Conservation (phyloP, 1,140 invertebrate genomes). For the Bursaphelenchus mucronatus region DNA sequence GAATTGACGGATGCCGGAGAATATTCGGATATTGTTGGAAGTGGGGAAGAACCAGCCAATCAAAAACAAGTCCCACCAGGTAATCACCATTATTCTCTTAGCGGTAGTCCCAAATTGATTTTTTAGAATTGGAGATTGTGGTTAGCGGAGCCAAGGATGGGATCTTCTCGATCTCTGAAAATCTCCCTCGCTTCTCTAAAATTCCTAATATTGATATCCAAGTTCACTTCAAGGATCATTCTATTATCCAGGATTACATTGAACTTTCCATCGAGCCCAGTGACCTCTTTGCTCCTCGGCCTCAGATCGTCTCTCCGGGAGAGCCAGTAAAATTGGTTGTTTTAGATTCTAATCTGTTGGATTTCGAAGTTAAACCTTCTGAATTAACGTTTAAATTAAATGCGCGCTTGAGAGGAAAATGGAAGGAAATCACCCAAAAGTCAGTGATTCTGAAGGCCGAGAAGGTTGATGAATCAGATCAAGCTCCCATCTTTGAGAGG, state of each 20-base stretch:
- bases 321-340: conserved; percentile 6
- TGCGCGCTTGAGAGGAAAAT: not conserved
- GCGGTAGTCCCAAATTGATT: not conserved
- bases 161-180: conserved; percentile 1
- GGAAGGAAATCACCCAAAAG: not conserved
- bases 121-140: conserved; percentile 7
- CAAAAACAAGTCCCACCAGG: too few relatives aligned
- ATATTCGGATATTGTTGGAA: too few relatives aligned
- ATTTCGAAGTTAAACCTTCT: conserved; percentile 10
- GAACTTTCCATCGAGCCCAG: too few relatives aligned
- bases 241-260: too few relatives aligned
- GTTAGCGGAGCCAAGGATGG: not conserved
- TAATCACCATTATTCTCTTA: not conserved
- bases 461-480: conserved; percentile 15
- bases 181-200: not conserved
- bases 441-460: conserved; percentile 1
- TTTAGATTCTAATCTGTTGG: not conserved
- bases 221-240: too few relatives aligned
- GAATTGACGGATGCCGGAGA: too few relatives aligned
- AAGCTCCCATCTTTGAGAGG: conserved; percentile 1
- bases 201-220: conserved; percentile 8
- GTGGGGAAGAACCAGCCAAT: too few relatives aligned
- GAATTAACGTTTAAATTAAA: not conserved
- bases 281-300: conserved; percentile 4
- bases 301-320: conserved; percentile 8